Evolutionary conservation across 2,888 invertebrate species (phyloP).

Genomic region (Ochropacha duplaris): DNA sequence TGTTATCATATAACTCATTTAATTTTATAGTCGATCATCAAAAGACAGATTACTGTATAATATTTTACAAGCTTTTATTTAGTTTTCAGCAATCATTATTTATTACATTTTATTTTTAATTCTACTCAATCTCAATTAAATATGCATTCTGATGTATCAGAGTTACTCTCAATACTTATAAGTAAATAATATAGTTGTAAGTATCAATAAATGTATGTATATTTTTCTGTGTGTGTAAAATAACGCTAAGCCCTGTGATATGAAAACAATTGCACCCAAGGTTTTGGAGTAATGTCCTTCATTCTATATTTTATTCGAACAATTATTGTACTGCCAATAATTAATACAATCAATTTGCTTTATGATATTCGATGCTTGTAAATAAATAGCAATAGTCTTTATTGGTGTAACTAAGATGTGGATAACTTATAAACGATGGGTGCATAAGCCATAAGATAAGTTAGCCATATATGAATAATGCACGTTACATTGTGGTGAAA

Average conservation of each 20-base stretch:
- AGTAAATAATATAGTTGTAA: slow-evolving; percentile 30
- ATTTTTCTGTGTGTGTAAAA: slow-evolving; percentile 56
- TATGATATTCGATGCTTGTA: background rate
- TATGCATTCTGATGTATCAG: slow-evolving; percentile 13
- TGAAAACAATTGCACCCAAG: slow-evolving; percentile 54
- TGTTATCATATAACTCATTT: background rate
- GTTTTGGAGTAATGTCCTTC: slow-evolving; percentile 28
- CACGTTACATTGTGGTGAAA: slow-evolving; percentile 38
- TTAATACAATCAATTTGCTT: background rate
- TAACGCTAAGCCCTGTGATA: slow-evolving; percentile 67
- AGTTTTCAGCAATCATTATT: background rate
- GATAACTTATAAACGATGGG: slow-evolving; percentile 46
- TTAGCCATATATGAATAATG: slow-evolving; percentile 60
- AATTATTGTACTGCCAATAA: background rate
- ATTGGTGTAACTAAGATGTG: slow-evolving; percentile 20
- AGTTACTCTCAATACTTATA: slow-evolving; percentile 26
- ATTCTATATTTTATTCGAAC: background rate
- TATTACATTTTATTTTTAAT: background rate
- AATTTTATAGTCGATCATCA: background rate
- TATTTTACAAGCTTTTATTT: too few relatives aligned
- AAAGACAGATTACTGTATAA: background rate
- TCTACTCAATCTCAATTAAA: background rate
- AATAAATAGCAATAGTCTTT: background rate
- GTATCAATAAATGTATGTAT: slow-evolving; percentile 42
- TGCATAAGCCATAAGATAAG: slow-evolving; percentile 63